Evolutionary conservation across 1,140 invertebrate genomes (phyloP), one percentile per base, ranked within the genome.

Genomic region (Dendrolimus punctatus): DNA sequence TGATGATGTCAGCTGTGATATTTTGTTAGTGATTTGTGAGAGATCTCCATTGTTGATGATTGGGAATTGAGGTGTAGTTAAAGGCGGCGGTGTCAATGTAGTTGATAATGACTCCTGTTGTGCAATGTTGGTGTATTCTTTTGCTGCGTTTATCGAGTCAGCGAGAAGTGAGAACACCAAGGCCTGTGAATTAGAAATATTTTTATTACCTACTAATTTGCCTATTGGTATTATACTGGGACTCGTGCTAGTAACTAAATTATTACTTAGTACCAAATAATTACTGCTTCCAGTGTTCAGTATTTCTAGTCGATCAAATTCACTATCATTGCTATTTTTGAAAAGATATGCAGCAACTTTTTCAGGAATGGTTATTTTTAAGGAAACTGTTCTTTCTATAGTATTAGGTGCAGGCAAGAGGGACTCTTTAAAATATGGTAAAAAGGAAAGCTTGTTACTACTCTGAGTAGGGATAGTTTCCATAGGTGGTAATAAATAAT

Each of bases 281-380:
- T 84, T 81, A 53, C 71, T 83, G 40, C 67, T 84, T 5, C 68
- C 80, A 8, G 80, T 80, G 50, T 81, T 83, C 49, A 86, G 55
- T 36, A 86, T 79, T 77, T 86, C 80, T 60, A 84, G 62, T 49
- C 69, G 73, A 55, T 77, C 71, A 51, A 58, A 67, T 39, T 71
- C 56, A 9, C 46, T 69, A 40, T 67, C 63, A 52, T 60, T 76
- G 36, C 51, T 44, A 49, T 65, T 75, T 59, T 70, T 77, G 51
- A 84, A 86, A 42, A 86, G 52, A 47, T 71, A 80, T 37, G 73
- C 60, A 10, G 83, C 83, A 39, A 82, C 62, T 59, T 73, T 78
- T 73, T 86, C 78, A 3, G 83, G 83, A 46, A 86, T 73, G 6
- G 80, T 79, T 46, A 86, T 83, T 76, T 84, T 84, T 53, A 86